These are phyloP conservation scores for Standfussiana lucernea DNA, from an alignment of 2,888 invertebrate species.

Conservation along the genomic window DNA sequence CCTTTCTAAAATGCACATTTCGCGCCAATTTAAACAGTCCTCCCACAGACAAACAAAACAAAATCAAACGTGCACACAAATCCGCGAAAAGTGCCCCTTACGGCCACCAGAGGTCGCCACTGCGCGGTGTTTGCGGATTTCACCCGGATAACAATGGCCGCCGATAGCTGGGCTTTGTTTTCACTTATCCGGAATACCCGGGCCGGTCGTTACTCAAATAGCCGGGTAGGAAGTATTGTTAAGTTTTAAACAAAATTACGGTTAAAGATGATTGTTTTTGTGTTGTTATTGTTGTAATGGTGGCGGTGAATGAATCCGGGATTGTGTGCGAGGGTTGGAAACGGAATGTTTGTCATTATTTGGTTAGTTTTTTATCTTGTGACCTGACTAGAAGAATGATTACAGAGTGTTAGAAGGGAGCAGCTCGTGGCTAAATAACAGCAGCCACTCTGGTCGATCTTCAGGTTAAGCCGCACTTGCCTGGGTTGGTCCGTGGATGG, in stretches of 20 bases:
- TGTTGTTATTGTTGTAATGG: slow-evolving; percentile 23
- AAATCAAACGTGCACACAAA: slow-evolving; percentile 67
- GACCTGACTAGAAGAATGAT: not conserved
- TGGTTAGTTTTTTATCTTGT: not conserved
- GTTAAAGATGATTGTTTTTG: slow-evolving; percentile 47
- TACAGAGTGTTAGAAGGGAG: not conserved
- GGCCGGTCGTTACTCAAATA: slow-evolving; percentile 79
- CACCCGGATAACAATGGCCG: slow-evolving; percentile 80
- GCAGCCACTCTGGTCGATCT: not conserved
- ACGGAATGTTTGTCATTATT: not conserved
- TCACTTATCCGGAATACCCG: slow-evolving; percentile 78
- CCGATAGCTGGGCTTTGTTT: slow-evolving; percentile 79
- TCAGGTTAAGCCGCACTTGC: not conserved
- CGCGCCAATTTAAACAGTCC: slow-evolving; percentile 55
- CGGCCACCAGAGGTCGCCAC: slow-evolving; percentile 58
- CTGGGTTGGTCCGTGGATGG: not conserved
- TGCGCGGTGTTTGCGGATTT: slow-evolving; percentile 77
- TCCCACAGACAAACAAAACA: slow-evolving; percentile 48
- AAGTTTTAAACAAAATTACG: slow-evolving; percentile 51
- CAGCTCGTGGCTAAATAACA: not conserved
- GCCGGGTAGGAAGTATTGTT: slow-evolving; percentile 58
- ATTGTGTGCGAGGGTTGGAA: not conserved
- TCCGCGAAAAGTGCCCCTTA: slow-evolving; percentile 59
- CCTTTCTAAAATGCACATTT: slow-evolving; percentile 7
- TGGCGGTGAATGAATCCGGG: not conserved